Evolutionary conservation across 2,888 invertebrate species (phyloP), one percentile per base, ranked within the genome.

Genomic region (Fragum fragum): DNA sequence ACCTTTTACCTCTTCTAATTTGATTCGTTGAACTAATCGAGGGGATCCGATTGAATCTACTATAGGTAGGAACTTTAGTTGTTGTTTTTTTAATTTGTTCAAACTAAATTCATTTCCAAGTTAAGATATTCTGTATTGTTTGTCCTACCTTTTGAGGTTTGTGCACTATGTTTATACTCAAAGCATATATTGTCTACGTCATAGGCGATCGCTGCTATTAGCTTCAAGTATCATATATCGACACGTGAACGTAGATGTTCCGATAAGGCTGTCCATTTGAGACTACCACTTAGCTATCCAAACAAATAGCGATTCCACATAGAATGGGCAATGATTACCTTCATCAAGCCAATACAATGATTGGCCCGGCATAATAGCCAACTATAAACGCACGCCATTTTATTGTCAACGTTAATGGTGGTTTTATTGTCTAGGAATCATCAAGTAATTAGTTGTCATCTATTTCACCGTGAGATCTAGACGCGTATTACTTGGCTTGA

Each of bases 201-300:
- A n/a, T n/a, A n/a, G n/a, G n/a, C n/a, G n/a, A n/a, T n/a, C n/a
- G n/a, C n/a, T n/a, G n/a, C 47, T 9, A n/a, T 36, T n/a, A 47
- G 47, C 47, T n/a, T 5, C 47, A n/a, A n/a, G 47, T 47, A 47
- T 70, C 53, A 52, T 42, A 68, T 68, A 23, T 16, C 47, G 26
- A 28, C n/a, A 47, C 14, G 11, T 23, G 23, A 72, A 32, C 66
- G 42, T 66, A 53, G 74, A 74, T 74, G 53, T 6, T 21, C 16
- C 39, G 32, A 52, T 63, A 74, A 66, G 36, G 39, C 47, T 63
- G 55, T 29, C 28, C 61, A 63, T 63, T 74, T 74, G 52, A 74
- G 74, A 74, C 21, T 23, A 74, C 74, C 66, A 74, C 74, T 74
- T 74, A 74, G 66, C 26, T 71, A 32, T n/a, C 72, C 77, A 72